A percentile compares a stretch with the other conserved stretches of the same genome.
These are phyloP conservation scores for Holacanthella duospinosa DNA, from an alignment of 2,888 invertebrate genomes.

Conservation along the genomic window DNA sequence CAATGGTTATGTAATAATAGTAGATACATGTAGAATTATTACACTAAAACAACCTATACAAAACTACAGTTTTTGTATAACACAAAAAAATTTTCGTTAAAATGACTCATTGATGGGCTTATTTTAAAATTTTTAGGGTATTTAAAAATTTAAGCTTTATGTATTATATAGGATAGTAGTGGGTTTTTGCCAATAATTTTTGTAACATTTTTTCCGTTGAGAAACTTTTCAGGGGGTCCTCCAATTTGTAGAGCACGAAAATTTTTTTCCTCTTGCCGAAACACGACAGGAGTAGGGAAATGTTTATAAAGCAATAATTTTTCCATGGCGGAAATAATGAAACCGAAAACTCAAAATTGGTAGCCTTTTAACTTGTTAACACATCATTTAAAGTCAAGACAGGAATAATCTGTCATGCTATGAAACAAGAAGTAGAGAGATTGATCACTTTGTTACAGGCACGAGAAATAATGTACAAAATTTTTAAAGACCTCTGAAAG, in stretches of 20 bases:
- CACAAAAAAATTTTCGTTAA: no score
- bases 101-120: no score
- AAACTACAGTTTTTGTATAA: no score
- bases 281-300: constrained; percentile 5
- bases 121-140: no score
- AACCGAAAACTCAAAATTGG: constrained; percentile 12
- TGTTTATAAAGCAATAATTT: constrained; percentile 19
- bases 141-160: no score
- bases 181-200: constrained; percentile 2
- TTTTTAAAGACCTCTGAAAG: no score
- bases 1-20: no score
- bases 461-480: no score
- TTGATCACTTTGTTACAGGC: no score
- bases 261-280: not conserved
- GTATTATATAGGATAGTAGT: no score
- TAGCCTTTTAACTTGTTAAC: constrained; percentile 25
- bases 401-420: constrained; percentile 14
- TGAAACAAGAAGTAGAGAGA: not conserved
- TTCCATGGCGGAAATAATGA: constrained; percentile 13
- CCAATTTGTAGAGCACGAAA: constrained; percentile 1
- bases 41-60: no score
- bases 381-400: constrained; percentile 22
- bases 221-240: not conserved
- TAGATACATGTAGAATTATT: no score
- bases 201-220: not conserved